Base-by-base conservation (phyloP, 64 coral and sea anemone genomes). In the Porites lutea region DNA sequence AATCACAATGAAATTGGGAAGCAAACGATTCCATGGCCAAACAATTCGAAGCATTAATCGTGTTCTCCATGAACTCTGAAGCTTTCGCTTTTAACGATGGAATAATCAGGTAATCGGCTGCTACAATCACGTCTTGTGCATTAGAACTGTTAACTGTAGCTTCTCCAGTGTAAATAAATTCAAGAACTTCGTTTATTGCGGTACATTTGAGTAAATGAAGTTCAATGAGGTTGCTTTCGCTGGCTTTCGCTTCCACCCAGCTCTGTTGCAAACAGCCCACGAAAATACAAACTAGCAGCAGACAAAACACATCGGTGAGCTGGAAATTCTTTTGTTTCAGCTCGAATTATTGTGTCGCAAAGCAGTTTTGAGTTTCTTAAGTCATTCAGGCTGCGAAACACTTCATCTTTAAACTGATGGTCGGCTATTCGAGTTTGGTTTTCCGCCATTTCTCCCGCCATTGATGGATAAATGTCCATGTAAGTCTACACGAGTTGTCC, bases 151-250 rank as follows among this genome's bases (percentile, higher is more conserved):
- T 23, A 10, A 90, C 48, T 6, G 21, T 48, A 27, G 65, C 60
- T 53, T 87, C 84, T 5, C 91, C 91, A 12, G 64, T 88, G 22
- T 93, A 93, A 71, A 93, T 93, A 78, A 72, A 93, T 6, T 80
- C 16, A 64, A 93, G 59, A 6, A 88, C 86, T 18, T 89, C 74
- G 14, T 14, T 11, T 27, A 88, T 61, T 13, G 65, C 44, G 4
- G 15, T 44, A 43, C 48, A 59, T 20, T 75, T 71, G 7, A 89
- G 13, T 15, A 69, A 74, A 21, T 93, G 55, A 60, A 93, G 64
- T 5, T 79, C 73, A 1, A 93, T 62, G 16, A 72, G 23, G 14
- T 46, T 65, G 18, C 37, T 61, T 37, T 93, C 92, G 6, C 51
- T 46, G 54, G 18, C 37, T 61, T 37, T 93, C 92, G 6, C 51